phyloP scores from a whole-genome alignment of 1,140 invertebrate genomes.

The Papilio polytes region DNA sequence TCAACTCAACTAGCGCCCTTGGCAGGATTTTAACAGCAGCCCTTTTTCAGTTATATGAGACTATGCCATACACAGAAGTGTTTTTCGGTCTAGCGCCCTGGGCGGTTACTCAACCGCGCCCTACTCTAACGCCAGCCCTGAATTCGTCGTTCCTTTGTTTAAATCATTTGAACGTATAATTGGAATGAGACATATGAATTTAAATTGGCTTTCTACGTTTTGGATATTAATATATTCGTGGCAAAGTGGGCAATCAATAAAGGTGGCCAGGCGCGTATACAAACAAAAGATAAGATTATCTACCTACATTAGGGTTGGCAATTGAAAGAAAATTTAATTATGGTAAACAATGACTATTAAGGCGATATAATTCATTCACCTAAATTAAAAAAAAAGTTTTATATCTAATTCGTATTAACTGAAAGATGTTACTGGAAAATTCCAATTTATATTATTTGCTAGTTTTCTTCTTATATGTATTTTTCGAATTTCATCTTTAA shows the following conservation, averaged over 20 bases:
- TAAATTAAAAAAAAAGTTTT: not conserved
- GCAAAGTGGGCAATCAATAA: conserved; percentile 3
- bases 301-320: not conserved
- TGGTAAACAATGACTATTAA: not conserved
- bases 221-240: not conserved
- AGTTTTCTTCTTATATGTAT: too few species aligned
- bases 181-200: not conserved
- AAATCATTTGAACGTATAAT: not conserved
- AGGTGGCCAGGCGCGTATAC: not conserved
- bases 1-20: too few species aligned
- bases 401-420: not conserved
- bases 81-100: too few species aligned
- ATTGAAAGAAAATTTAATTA: too few species aligned
- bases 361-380: not conserved
- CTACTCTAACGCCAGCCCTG: too few species aligned
- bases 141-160: too few species aligned
- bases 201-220: not conserved
- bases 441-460: too few species aligned
- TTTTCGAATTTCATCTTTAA: too few species aligned
- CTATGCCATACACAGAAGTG: too few species aligned
- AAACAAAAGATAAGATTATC: conserved; percentile 26
- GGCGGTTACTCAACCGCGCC: too few species aligned
- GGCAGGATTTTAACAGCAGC: too few species aligned
- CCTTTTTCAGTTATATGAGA: too few species aligned
- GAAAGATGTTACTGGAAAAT: not conserved